Percentiles rank a stretch among this genome's conserved stretches.
Evolutionary conservation across 2,113 vertebrate genomes (phyloP).

Genomic region (Pachypanchax playfairii): DNA sequence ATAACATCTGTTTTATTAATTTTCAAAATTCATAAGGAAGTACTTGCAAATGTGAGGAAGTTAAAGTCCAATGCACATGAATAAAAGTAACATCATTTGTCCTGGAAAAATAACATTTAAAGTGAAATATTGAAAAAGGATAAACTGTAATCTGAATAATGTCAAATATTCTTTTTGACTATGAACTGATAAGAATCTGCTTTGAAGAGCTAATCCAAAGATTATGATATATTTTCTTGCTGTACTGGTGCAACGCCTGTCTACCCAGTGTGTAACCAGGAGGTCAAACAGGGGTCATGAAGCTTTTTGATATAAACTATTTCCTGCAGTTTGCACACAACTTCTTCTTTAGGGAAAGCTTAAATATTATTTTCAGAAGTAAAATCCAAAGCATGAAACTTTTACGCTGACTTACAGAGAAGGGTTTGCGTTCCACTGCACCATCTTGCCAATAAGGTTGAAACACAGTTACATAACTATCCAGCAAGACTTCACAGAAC

Average conservation of each 20-base stretch:
- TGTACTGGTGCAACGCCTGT: too few relatives aligned
- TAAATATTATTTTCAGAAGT: not conserved
- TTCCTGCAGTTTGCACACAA: not conserved
- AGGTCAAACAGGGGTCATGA: constrained; percentile 20
- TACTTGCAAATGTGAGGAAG: too few relatives aligned
- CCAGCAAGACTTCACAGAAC: constrained; percentile 49
- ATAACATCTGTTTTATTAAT: too few relatives aligned
- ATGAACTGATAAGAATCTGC: not conserved
- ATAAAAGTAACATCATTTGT: too few relatives aligned
- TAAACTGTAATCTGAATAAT: too few relatives aligned
- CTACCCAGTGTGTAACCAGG: not conserved
- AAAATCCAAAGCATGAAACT: constrained; percentile 2
- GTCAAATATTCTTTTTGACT: too few relatives aligned
- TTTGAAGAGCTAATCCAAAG: not conserved
- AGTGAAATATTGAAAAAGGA: too few relatives aligned
- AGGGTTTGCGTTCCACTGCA: constrained; percentile 4
- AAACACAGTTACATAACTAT: constrained; percentile 58
- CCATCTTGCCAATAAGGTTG: constrained; percentile 22
- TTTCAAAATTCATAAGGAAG: too few relatives aligned
- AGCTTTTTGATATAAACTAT: not conserved
- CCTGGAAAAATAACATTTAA: too few relatives aligned
- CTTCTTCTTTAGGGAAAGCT: not conserved
- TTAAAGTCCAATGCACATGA: too few relatives aligned
- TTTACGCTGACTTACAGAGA: constrained; percentile 10
- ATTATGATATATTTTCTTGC: not conserved